Conservation (phyloP, 2,888 invertebrate genomes). For the Heteromurus nitidus region DNA sequence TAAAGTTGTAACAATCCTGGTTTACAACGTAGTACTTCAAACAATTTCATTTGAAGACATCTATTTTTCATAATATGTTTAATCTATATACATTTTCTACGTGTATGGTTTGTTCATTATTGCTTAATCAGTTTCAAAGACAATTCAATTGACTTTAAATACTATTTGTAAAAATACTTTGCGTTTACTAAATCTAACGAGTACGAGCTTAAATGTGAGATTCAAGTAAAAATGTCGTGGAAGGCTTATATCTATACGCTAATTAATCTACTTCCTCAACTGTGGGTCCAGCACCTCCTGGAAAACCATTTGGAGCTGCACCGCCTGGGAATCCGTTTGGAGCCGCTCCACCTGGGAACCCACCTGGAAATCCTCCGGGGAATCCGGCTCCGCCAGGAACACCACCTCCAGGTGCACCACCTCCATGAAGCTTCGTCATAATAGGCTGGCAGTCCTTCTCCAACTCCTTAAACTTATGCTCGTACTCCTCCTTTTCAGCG, state of each 20-base stretch:
- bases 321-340: conserved; percentile 61
- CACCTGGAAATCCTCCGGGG: conserved; percentile 70
- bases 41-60: too few species aligned
- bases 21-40: too few species aligned
- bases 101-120: too few species aligned
- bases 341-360: conserved; percentile 59
- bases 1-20: too few species aligned
- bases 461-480: conserved; percentile 84
- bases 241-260: too few species aligned
- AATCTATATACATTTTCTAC: too few species aligned
- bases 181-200: background rate
- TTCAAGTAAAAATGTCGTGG: too few species aligned
- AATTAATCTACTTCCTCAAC: conserved; percentile 80
- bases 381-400: conserved; percentile 74
- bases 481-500: conserved; percentile 86
- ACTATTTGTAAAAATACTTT: conserved; percentile 6
- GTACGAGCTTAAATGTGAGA: background rate
- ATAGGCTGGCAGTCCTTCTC: conserved; percentile 86
- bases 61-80: too few species aligned
- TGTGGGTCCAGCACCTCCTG: conserved; percentile 76
- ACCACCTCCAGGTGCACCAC: conserved; percentile 75
- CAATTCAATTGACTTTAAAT: too few species aligned
- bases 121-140: too few species aligned
- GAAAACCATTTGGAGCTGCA: conserved; percentile 1
- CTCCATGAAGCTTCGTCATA: conserved; percentile 87